These are phyloP conservation scores for Hemaris fuciformis DNA, from an alignment of 2,888 invertebrate genomes.

Conservation along the genomic window DNA sequence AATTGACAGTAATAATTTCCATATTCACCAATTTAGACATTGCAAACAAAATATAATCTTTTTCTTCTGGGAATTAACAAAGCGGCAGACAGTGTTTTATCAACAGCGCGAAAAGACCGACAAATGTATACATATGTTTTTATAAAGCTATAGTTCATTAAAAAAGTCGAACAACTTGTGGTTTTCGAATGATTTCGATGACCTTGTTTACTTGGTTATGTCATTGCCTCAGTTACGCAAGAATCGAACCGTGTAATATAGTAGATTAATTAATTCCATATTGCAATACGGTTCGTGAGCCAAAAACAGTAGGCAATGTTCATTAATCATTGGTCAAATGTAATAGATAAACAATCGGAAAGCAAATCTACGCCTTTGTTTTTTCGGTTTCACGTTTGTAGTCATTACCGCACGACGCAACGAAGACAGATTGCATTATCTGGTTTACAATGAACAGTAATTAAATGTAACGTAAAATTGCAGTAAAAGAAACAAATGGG, in stretches of 20 bases:
- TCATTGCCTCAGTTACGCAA: slow-evolving; percentile 16
- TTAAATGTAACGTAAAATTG: neutral
- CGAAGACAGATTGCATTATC: neutral
- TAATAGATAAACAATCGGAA: slow-evolving; percentile 12
- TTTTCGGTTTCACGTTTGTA: neutral
- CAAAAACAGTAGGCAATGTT: slow-evolving; percentile 10
- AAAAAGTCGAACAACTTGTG: neutral
- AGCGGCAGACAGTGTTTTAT: no score
- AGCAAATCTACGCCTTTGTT: neutral
- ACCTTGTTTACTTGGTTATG: slow-evolving; percentile 18
- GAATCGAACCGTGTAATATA: slow-evolving; percentile 11
- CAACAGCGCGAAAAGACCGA: no score
- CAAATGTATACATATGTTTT: no score
- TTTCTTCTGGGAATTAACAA: no score
- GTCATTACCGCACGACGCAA: neutral
- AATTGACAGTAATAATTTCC: no score
- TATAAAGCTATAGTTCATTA: no score
- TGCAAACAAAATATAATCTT: no score
- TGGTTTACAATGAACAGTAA: neutral
- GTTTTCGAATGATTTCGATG: slow-evolving; percentile 5
- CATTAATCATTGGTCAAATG: slow-evolving; percentile 14
- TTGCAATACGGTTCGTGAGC: slow-evolving; percentile 14
- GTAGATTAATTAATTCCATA: slow-evolving; percentile 17
- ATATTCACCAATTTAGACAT: no score
- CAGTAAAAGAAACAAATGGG: neutral